These are phyloP conservation scores for Hystrix cristata DNA, from an alignment of 2,113 vertebrate genomes.

Conservation along the genomic window DNA sequence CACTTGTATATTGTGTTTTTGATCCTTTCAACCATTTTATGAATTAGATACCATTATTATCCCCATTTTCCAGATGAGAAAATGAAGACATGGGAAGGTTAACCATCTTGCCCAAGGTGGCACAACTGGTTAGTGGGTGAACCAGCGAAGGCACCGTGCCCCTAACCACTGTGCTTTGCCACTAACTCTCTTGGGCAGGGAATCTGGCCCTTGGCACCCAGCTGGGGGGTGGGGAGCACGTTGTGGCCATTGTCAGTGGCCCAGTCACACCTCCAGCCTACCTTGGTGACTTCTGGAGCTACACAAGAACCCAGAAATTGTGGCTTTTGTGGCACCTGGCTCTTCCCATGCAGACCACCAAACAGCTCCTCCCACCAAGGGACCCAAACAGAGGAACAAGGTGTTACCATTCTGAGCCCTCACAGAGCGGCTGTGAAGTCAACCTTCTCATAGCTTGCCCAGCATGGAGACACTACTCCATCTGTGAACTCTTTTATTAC, in stretches of 20 bases:
- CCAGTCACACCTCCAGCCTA: background rate
- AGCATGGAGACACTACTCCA: background rate
- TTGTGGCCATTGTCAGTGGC: background rate
- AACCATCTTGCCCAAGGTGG: slow-evolving; percentile 6
- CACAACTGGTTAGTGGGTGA: background rate
- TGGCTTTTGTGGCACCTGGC: background rate
- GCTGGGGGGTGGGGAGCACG: background rate
- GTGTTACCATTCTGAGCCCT: background rate
- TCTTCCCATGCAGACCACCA: background rate
- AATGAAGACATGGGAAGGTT: slow-evolving; percentile 7
- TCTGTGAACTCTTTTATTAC: background rate
- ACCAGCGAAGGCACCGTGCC: background rate
- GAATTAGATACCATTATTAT: background rate
- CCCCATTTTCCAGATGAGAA: background rate
- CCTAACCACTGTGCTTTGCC: background rate
- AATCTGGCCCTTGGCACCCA: background rate
- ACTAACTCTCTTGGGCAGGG: background rate
- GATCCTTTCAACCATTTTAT: background rate
- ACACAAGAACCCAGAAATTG: background rate
- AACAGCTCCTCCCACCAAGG: background rate
- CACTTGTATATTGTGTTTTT: slow-evolving; percentile 34
- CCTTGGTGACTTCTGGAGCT: background rate
- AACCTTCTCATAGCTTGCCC: background rate
- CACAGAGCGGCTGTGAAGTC: background rate
- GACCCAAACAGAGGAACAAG: background rate